phyloP scores from a whole-genome alignment of 1,140 invertebrate species.

The Chionoecetes opilio region DNA sequence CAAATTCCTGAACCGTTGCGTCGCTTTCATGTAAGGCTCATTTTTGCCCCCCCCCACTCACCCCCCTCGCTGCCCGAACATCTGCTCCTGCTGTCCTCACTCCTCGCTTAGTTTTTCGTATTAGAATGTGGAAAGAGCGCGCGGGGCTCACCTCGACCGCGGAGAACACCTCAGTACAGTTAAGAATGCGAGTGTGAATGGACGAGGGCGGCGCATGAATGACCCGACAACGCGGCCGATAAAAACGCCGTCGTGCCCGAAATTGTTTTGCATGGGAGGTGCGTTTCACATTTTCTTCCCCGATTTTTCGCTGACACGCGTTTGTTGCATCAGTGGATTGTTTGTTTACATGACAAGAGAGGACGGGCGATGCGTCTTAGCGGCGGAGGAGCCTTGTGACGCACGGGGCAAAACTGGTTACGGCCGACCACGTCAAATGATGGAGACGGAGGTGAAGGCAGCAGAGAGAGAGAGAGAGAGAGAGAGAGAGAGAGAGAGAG shows the following conservation, averaged over 20 bases:
- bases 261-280: constrained; percentile 29
- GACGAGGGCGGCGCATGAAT: constrained; percentile 31
- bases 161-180: constrained; percentile 44
- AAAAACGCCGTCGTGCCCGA: constrained; percentile 42
- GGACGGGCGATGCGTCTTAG: too few relatives aligned
- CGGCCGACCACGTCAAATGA: too few relatives aligned
- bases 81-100: constrained; percentile 32
- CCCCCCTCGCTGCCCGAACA: constrained; percentile 17
- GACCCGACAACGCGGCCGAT: neutral
- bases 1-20: constrained; percentile 60
- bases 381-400: too few relatives aligned
- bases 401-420: too few relatives aligned
- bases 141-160: neutral
- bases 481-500: constrained; percentile 55
- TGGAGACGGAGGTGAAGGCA: neutral
- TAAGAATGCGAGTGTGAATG: constrained; percentile 58
- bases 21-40: constrained; percentile 66
- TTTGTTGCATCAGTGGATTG: neutral
- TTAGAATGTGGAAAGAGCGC: neutral
- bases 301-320: neutral
- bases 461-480: constrained; percentile 38
- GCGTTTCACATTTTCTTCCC: constrained; percentile 47
- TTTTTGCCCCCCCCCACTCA: neutral
- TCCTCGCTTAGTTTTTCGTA: constrained; percentile 32
- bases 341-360: neutral